Evolutionary conservation across 1,140 invertebrate species (phyloP).

Genomic region (Atta texana): DNA sequence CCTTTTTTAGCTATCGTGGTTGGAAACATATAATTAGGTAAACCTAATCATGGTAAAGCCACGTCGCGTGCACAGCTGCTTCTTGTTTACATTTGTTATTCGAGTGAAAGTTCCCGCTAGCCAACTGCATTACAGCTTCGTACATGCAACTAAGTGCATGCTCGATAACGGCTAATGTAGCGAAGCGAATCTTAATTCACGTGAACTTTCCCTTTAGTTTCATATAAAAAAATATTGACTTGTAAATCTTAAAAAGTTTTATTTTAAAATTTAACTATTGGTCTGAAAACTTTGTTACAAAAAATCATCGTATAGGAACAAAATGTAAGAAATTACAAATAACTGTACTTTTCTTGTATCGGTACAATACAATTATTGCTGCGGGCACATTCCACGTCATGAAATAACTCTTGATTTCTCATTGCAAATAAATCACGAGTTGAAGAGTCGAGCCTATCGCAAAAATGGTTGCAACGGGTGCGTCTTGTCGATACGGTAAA

Average conservation of each 20-base stretch:
- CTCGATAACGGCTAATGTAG: conserved; percentile 19
- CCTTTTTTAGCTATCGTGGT: background rate
- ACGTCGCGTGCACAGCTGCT: conserved; percentile 38
- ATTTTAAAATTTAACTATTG: conserved; percentile 2
- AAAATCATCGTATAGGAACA: background rate
- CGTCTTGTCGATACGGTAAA: conserved; percentile 47
- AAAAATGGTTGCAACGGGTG: conserved; percentile 19
- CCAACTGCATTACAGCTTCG: conserved; percentile 49
- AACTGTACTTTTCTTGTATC: background rate
- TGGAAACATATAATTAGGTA: conserved; percentile 41
- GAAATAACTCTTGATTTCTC: conserved; percentile 18
- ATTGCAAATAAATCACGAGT: conserved; percentile 26
- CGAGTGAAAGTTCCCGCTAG: conserved; percentile 73
- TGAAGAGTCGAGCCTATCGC: conserved; percentile 3
- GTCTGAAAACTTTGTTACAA: background rate
- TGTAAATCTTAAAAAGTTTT: background rate
- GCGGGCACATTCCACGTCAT: background rate
- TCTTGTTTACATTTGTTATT: conserved; percentile 72
- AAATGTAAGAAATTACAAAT: background rate
- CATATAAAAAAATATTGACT: background rate
- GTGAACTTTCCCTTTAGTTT: conserved; percentile 17
- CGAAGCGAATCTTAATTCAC: conserved; percentile 1
- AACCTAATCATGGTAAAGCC: conserved; percentile 53
- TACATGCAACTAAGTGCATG: background rate
- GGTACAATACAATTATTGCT: background rate